These are phyloP conservation scores for Andrena fulva DNA, from an alignment of 2,888 invertebrate species.

Conservation along the genomic window DNA sequence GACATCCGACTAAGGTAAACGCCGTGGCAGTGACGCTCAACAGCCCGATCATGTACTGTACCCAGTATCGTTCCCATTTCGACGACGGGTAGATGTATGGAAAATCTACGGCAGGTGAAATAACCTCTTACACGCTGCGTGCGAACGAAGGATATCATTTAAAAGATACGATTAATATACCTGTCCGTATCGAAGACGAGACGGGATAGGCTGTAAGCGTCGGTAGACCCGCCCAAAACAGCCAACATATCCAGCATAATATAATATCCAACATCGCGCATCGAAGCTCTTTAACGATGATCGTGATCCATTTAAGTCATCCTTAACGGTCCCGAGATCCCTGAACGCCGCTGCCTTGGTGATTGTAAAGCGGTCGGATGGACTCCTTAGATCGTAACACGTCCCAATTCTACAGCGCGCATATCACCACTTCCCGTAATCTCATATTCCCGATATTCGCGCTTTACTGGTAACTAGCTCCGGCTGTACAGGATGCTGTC, in stretches of 20 bases:
- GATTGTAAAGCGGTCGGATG: conserved; percentile 2
- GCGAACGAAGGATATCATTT: conserved; percentile 4
- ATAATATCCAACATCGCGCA: conserved; percentile 77
- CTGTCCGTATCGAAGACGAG: conserved; percentile 67
- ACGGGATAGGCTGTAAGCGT: conserved; percentile 79
- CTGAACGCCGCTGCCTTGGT: not conserved
- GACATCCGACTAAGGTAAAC: conserved; percentile 80
- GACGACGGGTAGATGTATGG: conserved; percentile 54
- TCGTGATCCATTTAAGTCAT: conserved; percentile 65
- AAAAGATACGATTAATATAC: conserved; percentile 50
- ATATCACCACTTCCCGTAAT: conserved; percentile 45
- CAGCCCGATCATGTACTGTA: conserved; percentile 76
- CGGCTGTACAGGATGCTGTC: conserved; percentile 30
- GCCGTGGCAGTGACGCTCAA: conserved; percentile 77
- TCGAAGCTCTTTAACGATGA: conserved; percentile 34
- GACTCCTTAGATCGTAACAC: conserved; percentile 23
- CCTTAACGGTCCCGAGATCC: conserved; percentile 37
- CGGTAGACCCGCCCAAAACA: conserved; percentile 80
- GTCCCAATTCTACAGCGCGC: conserved; percentile 61
- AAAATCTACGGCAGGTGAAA: conserved; percentile 52
- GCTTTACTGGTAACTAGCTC: conserved; percentile 44
- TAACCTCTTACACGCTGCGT: conserved; percentile 30
- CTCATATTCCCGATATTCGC: conserved; percentile 54
- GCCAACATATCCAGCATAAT: conserved; percentile 78
- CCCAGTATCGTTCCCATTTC: conserved; percentile 79